Evolutionary conservation across 2,113 vertebrate species (phyloP), one percentile per base, ranked within the genome.

Genomic region (Mastomys natalensis): DNA sequence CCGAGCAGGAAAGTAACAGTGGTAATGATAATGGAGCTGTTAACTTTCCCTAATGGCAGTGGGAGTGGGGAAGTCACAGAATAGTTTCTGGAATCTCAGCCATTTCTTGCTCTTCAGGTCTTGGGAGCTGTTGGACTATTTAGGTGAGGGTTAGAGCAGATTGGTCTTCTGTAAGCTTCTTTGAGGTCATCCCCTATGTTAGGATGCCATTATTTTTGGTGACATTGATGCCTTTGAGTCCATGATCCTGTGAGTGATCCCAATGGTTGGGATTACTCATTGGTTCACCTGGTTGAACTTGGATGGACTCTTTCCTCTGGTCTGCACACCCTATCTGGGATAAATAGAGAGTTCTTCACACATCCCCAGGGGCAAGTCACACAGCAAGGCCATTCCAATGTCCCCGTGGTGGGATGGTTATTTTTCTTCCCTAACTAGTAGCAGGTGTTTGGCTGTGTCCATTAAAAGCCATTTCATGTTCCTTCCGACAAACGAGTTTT

Each of bases 381-480:
- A 40, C 37, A 73, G 8, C 0, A 1, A 58, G 53, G 45, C 48
- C 4, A 72, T 91, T 78, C 93, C 78, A 87, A 90, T 34, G n/a
- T 92, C 96, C 66, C 66, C 22, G 9, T 0, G 1, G 77, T 72
- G 43, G n/a, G 80, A 12, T 80, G 89, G 93, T 91, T 94, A 87
- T 97, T 96, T 98, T 94, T 98, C 97, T 96, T 97, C 88, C 66
- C 86, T 97, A 97, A 97, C 95, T 95, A 92, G 97, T 81, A 94
- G 97, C 98, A 98, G 97, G 97, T 98, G 97, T 97, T 97, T 96
- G 97, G 93, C 93, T 89, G 55, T 96, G 90, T 93, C 95, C 88
- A 92, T 97, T 97, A 95, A 92, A 95, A 97, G 90, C 95, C 81
- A 74, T 94, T 95, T 88, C 1, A 3, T 43, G 72, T 89, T 96